phyloP scores from a whole-genome alignment of 2,113 vertebrate genomes.

The Vanacampus margaritifer region DNA sequence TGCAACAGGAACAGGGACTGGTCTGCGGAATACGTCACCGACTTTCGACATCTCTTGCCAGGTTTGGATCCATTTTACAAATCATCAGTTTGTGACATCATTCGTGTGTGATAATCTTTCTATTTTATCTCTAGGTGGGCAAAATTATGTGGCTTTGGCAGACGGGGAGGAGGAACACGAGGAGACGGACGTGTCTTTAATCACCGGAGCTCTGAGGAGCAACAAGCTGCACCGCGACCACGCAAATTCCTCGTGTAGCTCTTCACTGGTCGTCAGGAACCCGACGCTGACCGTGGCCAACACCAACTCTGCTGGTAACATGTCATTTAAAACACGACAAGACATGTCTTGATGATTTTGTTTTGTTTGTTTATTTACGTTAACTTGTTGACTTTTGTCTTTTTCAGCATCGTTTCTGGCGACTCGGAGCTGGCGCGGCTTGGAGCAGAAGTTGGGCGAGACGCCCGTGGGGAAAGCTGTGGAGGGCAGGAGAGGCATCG shows the following conservation, averaged over 20 bases:
- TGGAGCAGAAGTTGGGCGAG: constrained; percentile 86
- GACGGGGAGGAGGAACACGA: constrained; percentile 40
- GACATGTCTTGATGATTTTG: not conserved
- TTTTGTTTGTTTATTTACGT: constrained; percentile 13
- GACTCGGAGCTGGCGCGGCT: constrained; percentile 86
- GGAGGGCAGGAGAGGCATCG: constrained; percentile 85
- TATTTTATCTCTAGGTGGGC: constrained; percentile 72
- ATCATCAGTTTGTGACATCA: not conserved
- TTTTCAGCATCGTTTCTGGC: constrained; percentile 84
- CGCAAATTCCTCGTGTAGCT: constrained; percentile 23
- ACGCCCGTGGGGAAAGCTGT: constrained; percentile 79
- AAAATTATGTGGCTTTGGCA: constrained; percentile 75
- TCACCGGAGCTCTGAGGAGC: constrained; percentile 81
- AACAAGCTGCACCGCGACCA: constrained; percentile 13
- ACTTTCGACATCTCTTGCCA: constrained; percentile 86
- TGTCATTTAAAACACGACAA: not conserved
- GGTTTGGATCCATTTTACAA: constrained; percentile 64
- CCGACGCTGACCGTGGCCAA: constrained; percentile 66
- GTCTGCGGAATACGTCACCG: constrained; percentile 82
- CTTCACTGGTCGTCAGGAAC: constrained; percentile 76
- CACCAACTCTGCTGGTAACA: constrained; percentile 84
- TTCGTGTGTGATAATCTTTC: not conserved
- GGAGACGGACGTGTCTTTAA: constrained; percentile 80
- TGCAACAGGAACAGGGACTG: constrained; percentile 90
- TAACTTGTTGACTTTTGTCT: not conserved